These are phyloP conservation scores for Candoia aspera DNA, from an alignment of 2,113 vertebrate species.

Conservation along the genomic window DNA sequence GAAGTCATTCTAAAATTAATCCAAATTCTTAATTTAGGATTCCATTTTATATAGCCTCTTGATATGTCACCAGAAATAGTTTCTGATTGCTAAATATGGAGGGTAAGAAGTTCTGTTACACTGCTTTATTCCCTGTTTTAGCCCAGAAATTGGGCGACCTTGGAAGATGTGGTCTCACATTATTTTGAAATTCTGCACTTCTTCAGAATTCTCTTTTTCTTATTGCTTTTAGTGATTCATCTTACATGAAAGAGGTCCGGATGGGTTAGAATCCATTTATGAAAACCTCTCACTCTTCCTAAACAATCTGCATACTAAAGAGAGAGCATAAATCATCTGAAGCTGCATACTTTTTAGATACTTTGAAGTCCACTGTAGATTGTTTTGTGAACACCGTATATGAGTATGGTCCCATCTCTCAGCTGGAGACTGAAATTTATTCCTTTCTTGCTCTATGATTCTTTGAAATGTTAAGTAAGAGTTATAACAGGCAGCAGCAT, in stretches of 20 bases:
- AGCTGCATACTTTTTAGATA: not conserved
- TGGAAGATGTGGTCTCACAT: not conserved
- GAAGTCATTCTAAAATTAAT: too few relatives aligned
- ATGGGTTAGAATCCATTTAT: conserved; percentile 4
- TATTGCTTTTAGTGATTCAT: conserved; percentile 8
- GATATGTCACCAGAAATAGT: too few relatives aligned
- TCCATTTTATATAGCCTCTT: too few relatives aligned
- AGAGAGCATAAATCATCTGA: not conserved
- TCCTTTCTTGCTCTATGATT: not conserved
- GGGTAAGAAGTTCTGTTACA: not conserved
- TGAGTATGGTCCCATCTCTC: not conserved
- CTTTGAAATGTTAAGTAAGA: not conserved
- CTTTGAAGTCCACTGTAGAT: not conserved
- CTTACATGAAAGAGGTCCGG: conserved; percentile 9
- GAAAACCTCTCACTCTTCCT: not conserved
- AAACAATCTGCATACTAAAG: not conserved
- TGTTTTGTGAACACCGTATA: not conserved
- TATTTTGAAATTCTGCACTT: not conserved
- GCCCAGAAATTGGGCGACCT: not conserved
- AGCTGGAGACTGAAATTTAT: not conserved
- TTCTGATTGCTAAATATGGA: not conserved
- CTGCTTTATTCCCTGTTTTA: not conserved
- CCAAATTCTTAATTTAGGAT: too few relatives aligned
- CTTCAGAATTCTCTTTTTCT: not conserved
- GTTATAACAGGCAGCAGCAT: not conserved